Base-by-base conservation (phyloP, 2,113 vertebrate genomes). In the Pseudorhombus dupliciocellatus region DNA sequence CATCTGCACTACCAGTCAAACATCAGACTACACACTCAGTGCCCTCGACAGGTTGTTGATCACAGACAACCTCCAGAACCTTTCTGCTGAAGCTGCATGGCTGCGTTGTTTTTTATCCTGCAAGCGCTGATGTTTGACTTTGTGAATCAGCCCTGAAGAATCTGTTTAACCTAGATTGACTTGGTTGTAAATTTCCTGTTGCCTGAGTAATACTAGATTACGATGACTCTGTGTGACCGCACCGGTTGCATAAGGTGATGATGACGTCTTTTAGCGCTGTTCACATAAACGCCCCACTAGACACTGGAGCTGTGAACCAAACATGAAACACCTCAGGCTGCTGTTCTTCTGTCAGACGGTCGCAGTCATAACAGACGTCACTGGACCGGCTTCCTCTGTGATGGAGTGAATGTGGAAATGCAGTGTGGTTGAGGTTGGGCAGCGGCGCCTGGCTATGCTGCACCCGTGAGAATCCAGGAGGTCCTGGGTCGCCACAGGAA, bases 401-500 rank as follows among this genome's bases (percentile, higher is more conserved):
- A 83, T 57, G 44, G 77, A 24, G 50, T 52, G 11, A 20, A 53
- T 61, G 28, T 30, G 25, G 60, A 77, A 61, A 61, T 48, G 30
- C 46, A 52, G 58, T 79, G 80, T 85, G 85, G 56, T 65, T 87
- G 74, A 66, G 84, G 82, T 86, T 26, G 54, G 67, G 58, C 56
- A 54, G 73, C 63, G 58, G 44, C 61, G 46, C 70, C 67, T 73
- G 58, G 16, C 42, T 22, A 24, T 83, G 73, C 77, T 82, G 72
- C 65, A 61, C 63, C 68, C 62, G 28, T 64, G 81, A 79, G 80
- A 90, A 84, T 31, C 68, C 61, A 70, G 79, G 76, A 83, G 84
- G 81, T 85, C 80, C 66, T 56, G 55, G 65, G 68, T 59, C 56
- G 34, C 18, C 64, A 64, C 65, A 79, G 70, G 76, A 84, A 75